Evolutionary conservation across 2,797 vertebrate genomes (phyloP).

Genomic region (Sebastes elongatus): DNA sequence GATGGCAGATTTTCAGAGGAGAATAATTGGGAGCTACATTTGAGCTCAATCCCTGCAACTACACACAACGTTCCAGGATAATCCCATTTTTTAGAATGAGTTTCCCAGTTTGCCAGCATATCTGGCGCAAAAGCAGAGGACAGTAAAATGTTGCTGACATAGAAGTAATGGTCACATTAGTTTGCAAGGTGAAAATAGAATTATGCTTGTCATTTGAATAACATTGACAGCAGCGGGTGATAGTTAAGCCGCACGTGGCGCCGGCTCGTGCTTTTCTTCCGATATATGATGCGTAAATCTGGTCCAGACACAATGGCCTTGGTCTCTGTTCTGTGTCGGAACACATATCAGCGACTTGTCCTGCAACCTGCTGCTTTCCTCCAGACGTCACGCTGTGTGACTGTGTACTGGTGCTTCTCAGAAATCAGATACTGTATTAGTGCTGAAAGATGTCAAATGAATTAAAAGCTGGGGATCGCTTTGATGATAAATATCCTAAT

Average conservation of each 20-base stretch:
- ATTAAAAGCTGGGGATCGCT: slow-evolving; percentile 61
- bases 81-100: slow-evolving; percentile 53
- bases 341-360: slow-evolving; percentile 42
- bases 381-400: slow-evolving; percentile 49
- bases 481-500: slow-evolving; percentile 61
- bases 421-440: slow-evolving; percentile 65
- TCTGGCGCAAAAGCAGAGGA: slow-evolving; percentile 28
- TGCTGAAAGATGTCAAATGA: slow-evolving; percentile 75
- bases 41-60: slow-evolving; percentile 22
- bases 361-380: slow-evolving; percentile 59
- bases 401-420: slow-evolving; percentile 53
- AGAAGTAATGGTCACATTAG: slow-evolving; percentile 54
- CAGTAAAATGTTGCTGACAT: slow-evolving; percentile 66
- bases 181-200: slow-evolving; percentile 72
- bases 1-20: slow-evolving; percentile 30
- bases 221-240: slow-evolving; percentile 54
- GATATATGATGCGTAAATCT: slow-evolving; percentile 41
- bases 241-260: not conserved
- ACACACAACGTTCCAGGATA: slow-evolving; percentile 19
- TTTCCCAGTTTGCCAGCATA: slow-evolving; percentile 33
- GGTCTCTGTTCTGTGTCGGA: slow-evolving; percentile 19
- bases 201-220: slow-evolving; percentile 59
- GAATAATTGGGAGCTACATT: slow-evolving; percentile 28
- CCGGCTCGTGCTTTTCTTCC: slow-evolving; percentile 23
- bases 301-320: slow-evolving; percentile 32